Evolutionary conservation across 2,888 invertebrate species (phyloP).

Genomic region (Drosophila melanosoma): DNA sequence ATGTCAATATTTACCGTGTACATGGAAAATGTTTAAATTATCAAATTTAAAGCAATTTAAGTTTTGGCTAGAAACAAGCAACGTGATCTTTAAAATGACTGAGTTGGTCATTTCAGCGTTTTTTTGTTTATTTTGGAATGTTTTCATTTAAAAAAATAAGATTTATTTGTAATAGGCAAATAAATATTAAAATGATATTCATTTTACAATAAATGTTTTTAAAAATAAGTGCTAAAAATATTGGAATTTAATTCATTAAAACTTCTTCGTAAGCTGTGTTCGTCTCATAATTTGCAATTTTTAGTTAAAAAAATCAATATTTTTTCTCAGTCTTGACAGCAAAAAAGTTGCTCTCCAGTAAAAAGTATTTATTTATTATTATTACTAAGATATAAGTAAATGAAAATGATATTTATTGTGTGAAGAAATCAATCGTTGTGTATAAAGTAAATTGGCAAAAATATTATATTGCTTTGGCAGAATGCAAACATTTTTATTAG

Average conservation of each 20-base stretch:
- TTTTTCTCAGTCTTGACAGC: not conserved
- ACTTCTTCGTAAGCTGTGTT: not conserved
- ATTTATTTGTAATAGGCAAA: not conserved
- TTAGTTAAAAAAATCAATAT: not conserved
- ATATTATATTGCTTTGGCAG: not conserved
- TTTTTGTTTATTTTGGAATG: not conserved
- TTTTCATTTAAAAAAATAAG: not conserved
- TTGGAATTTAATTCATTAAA: not conserved
- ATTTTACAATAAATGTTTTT: not conserved
- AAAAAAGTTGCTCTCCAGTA: not conserved
- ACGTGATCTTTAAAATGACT: not conserved
- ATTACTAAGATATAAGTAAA: no score
- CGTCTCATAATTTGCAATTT: not conserved
- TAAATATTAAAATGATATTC: not conserved
- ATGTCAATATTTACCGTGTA: conserved; percentile 14
- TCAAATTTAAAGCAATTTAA: conserved; percentile 1
- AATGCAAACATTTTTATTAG: not conserved
- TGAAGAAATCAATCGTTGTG: not conserved
- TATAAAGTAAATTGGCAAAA: not conserved
- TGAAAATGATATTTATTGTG: not conserved
- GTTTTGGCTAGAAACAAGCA: conserved; percentile 2
- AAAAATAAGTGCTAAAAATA: not conserved
- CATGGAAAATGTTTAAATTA: conserved; percentile 4
- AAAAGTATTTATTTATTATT: not conserved
- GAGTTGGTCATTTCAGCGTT: not conserved